These are phyloP conservation scores for Synanthedon formicaeformis DNA, from an alignment of 2,888 invertebrate species.

Conservation along the genomic window DNA sequence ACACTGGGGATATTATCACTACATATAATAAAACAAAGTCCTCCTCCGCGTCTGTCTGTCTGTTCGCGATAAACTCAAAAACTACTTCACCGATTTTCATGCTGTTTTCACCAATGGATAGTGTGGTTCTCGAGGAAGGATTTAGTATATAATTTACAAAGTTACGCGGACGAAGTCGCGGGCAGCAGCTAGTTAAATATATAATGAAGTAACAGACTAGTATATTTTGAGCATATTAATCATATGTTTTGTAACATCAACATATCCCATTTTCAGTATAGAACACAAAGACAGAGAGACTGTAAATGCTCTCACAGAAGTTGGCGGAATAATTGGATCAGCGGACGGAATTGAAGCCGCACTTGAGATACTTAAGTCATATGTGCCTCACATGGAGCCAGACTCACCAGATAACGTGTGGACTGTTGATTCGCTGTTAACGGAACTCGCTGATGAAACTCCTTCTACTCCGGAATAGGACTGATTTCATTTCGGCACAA, in stretches of 20 bases:
- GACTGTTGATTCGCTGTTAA: constrained; percentile 54
- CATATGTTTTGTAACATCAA: not conserved
- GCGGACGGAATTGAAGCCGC: constrained; percentile 51
- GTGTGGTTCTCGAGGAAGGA: too few relatives aligned
- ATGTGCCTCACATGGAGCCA: constrained; percentile 42
- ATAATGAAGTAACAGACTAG: too few relatives aligned
- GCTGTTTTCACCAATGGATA: too few relatives aligned
- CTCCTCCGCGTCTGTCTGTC: too few relatives aligned
- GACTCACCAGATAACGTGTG: constrained; percentile 54
- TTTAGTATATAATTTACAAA: too few relatives aligned
- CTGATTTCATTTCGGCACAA: too few relatives aligned
- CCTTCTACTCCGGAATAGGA: not conserved
- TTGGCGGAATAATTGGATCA: constrained; percentile 39
- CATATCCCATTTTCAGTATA: constrained; percentile 19
- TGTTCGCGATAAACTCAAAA: too few relatives aligned
- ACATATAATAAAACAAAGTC: too few relatives aligned
- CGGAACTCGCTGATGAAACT: constrained; percentile 42
- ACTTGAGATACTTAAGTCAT: constrained; percentile 41
- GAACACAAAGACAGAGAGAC: constrained; percentile 49
- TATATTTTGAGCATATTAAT: not conserved
- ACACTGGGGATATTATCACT: too few relatives aligned
- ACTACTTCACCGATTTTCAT: too few relatives aligned
- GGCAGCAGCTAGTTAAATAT: too few relatives aligned
- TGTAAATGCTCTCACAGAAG: constrained; percentile 47
- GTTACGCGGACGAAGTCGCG: too few relatives aligned